Evolutionary conservation across 2,888 invertebrate genomes (phyloP), one percentile per base, ranked within the genome.

Genomic region (Rhingia campestris): DNA sequence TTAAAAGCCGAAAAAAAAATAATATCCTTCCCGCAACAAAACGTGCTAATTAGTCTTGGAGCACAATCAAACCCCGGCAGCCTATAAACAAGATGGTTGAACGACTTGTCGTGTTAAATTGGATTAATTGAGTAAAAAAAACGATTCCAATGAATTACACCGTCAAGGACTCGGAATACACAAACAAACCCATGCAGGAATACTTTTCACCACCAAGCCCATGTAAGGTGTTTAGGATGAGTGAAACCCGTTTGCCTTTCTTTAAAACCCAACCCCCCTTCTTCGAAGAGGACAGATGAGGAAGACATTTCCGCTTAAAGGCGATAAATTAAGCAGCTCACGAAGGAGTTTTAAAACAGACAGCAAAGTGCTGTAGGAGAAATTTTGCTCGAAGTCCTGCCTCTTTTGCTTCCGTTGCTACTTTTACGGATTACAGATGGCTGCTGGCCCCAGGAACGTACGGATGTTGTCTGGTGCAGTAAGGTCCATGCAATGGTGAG

Each of bases 291-390:
- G 51, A 35, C 37, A 30, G 35, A 59, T 9, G 6, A 58, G 41
- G 33, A 70, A 37, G 22, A 54, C 45, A 56, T 56, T 63, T 74
- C 47, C 47, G 35, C 67, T 53, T 43, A 14, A 37, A 47, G 70
- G 53, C 72, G 61, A 72, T 81, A 81, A 81, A 81, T 81, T 76
- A 81, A 72, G 53, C 67, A 54, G 54, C 67, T 69, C 80, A 67
- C 61, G 67, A 43, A 72, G 45, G 66, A 66, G 73, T 59, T 67
- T 79, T 49, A 81, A 32, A 59, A 72, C 81, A 54, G 81, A 81
- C 70, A 72, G 54, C 61, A 39, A 64, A 72, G 59, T 61, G 56
- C 12, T 61, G 61, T 56, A 35, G 30, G 47, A 49, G 51, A 58
- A 76, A 76, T 81, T 63, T 63, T 67, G 39, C 66, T 56, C 67